phyloP scores from a whole-genome alignment of 2,113 vertebrate genomes.

The Brachyhypopomus occidentalis region DNA sequence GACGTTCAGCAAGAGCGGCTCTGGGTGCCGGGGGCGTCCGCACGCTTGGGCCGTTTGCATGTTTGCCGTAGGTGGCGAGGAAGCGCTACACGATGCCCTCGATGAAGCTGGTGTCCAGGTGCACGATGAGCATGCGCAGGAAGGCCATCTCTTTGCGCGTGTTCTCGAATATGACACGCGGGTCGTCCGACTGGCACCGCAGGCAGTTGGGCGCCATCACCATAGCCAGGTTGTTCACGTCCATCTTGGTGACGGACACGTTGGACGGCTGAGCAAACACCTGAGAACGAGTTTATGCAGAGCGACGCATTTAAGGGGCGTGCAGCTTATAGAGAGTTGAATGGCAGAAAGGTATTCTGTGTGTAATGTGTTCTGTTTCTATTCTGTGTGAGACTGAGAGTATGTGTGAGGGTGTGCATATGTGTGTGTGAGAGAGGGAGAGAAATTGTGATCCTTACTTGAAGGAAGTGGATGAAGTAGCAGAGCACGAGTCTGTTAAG shows the following conservation, averaged over 20 bases:
- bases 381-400: too few relatives aligned
- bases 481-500: slow-evolving; percentile 87
- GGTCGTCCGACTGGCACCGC: slow-evolving; percentile 87
- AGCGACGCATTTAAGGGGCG: not conserved
- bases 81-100: slow-evolving; percentile 78
- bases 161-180: slow-evolving; percentile 88
- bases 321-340: not conserved
- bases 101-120: slow-evolving; percentile 85
- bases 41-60: not conserved
- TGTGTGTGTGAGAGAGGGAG: too few relatives aligned
- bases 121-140: slow-evolving; percentile 87
- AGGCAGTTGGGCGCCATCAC: slow-evolving; percentile 94
- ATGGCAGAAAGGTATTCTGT: not conserved
- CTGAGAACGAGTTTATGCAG: slow-evolving; percentile 58
- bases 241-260: slow-evolving; percentile 90
- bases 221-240: slow-evolving; percentile 93
- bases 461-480: slow-evolving; percentile 91
- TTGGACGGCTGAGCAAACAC: slow-evolving; percentile 88
- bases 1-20: not conserved
- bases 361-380: not conserved
- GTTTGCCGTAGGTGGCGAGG: not conserved
- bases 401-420: too few relatives aligned
- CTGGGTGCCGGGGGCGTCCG: too few relatives aligned
- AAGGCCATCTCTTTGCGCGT: slow-evolving; percentile 92
- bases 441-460: slow-evolving; percentile 70